A percentile compares a stretch with the other conserved stretches of the same genome.
Evolutionary conservation across 1,140 invertebrate genomes (phyloP).

Genomic region (Geopemphigus sp.): DNA sequence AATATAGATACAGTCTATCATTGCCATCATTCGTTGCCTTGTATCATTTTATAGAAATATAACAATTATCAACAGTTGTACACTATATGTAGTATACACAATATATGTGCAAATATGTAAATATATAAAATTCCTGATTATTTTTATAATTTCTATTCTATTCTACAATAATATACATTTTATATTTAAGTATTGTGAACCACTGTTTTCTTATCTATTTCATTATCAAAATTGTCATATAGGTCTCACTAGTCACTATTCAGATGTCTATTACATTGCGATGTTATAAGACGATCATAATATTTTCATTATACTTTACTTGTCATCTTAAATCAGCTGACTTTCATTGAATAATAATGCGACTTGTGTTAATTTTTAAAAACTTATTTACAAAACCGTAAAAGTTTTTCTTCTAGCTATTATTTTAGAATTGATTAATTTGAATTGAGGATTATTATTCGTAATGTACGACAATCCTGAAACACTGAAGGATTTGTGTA

Average conservation of each 20-base stretch:
- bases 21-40: no score
- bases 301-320: constrained; percentile 13
- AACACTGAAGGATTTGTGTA: constrained; percentile 66
- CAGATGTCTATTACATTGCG: background rate
- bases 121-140: background rate
- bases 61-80: no score
- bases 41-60: no score
- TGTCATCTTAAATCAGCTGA: constrained; percentile 16
- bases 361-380: constrained; percentile 15
- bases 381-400: background rate
- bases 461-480: constrained; percentile 66
- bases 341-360: constrained; percentile 16
- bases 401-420: background rate
- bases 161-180: background rate
- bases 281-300: background rate
- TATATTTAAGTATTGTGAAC: background rate
- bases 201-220: background rate
- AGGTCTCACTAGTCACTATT: background rate
- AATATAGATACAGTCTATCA: no score
- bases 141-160: background rate
- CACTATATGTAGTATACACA: no score
- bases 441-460: background rate
- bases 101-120: background rate
- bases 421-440: background rate
- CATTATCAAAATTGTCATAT: constrained; percentile 5